phyloP scores from a whole-genome alignment of 2,888 invertebrate genomes.

The Trilocha varians region DNA sequence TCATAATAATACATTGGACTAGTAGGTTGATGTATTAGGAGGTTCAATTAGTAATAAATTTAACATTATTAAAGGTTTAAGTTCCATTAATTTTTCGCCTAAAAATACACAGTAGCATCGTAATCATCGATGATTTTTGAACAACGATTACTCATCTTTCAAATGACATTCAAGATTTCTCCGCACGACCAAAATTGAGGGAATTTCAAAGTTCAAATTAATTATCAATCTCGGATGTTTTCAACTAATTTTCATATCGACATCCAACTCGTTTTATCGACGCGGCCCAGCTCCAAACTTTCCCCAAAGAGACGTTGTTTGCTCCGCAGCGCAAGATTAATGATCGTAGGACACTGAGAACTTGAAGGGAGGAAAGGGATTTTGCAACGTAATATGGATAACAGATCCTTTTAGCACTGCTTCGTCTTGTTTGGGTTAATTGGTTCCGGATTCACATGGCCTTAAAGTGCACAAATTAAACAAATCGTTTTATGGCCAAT shows the following conservation, averaged over 20 bases:
- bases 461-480: no score
- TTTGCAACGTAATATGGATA: constrained; percentile 20
- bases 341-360: constrained; percentile 47
- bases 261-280: constrained; percentile 45
- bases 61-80: no score
- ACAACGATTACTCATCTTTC: no score
- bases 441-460: constrained; percentile 40
- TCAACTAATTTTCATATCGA: constrained; percentile 29
- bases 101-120: no score
- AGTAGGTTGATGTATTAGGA: no score
- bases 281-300: constrained; percentile 44
- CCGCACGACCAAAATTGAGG: background rate
- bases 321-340: constrained; percentile 60
- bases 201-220: constrained; percentile 28
- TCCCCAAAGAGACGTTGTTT: constrained; percentile 40
- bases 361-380: constrained; percentile 19
- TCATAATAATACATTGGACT: no score
- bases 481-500: no score
- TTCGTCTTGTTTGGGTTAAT: constrained; percentile 37
- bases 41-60: no score
- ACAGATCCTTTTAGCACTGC: constrained; percentile 30
- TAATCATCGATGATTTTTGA: no score
- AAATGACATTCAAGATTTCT: no score
- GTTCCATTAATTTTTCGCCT: no score
- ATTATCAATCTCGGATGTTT: constrained; percentile 18